Percentiles rank a stretch among this genome's conserved stretches.
Conservation (phyloP, 1,140 invertebrate species). For the Protaetia brevitarsis region DNA sequence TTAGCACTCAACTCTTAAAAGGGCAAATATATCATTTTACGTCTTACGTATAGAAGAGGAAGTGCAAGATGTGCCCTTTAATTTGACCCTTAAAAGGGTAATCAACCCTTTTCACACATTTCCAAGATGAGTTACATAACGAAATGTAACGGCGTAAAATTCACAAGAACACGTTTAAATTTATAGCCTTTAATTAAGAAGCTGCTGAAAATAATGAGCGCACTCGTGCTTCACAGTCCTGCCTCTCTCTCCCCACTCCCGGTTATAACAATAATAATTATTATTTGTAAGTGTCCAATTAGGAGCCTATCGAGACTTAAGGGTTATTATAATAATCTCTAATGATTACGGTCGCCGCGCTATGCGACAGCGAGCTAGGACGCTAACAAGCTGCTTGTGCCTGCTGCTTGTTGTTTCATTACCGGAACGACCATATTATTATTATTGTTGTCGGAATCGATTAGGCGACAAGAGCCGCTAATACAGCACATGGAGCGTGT, state of each 20-base stretch:
- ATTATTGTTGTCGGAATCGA: neutral
- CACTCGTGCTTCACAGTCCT: neutral
- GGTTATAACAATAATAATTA: neutral
- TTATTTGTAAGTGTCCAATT: slow-evolving; percentile 4
- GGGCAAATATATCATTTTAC: too few species aligned
- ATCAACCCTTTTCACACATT: too few species aligned
- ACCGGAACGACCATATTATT: neutral
- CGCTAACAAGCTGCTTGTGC: neutral
- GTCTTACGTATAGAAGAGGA: too few species aligned
- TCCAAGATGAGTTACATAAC: too few species aligned
- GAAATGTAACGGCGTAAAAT: too few species aligned
- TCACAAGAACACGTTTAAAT: neutral
- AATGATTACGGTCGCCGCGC: slow-evolving; percentile 8
- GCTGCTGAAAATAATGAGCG: neutral
- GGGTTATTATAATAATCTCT: slow-evolving; percentile 5
- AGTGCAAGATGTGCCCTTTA: too few species aligned
- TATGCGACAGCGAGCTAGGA: neutral
- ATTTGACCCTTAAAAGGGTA: too few species aligned
- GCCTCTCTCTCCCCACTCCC: too few species aligned
- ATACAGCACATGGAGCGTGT: too few species aligned
- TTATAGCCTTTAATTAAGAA: neutral
- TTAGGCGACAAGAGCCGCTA: neutral
- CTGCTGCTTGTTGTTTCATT: slow-evolving; percentile 17
- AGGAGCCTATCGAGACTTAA: neutral
- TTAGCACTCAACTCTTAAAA: too few species aligned